These are phyloP conservation scores for Girardinichthys multiradiatus DNA, from an alignment of 2,113 vertebrate species.

Conservation along the genomic window DNA sequence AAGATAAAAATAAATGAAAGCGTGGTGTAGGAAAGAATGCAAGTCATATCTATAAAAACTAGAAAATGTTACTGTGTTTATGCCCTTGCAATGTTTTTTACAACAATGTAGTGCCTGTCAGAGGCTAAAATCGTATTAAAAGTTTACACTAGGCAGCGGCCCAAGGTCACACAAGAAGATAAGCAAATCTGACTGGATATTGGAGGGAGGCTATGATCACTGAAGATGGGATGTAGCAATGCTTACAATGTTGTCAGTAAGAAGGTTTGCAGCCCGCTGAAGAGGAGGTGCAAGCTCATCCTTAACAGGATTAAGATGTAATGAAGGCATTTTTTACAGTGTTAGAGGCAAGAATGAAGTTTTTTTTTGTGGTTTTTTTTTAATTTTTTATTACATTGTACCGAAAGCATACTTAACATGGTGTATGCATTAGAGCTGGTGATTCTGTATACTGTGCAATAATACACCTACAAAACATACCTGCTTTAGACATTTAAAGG, in stretches of 20 bases:
- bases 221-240: not conserved
- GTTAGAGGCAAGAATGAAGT: not conserved
- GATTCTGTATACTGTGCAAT: not conserved
- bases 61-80: not conserved
- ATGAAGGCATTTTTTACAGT: not conserved
- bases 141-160: not conserved
- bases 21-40: not conserved
- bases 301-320: not conserved
- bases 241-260: not conserved
- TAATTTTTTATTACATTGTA: not conserved
- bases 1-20: not conserved
- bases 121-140: not conserved
- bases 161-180: too few relatives aligned
- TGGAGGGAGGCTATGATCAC: not conserved
- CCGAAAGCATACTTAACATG: not conserved
- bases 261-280: not conserved
- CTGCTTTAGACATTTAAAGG: not conserved
- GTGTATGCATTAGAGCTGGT: not conserved
- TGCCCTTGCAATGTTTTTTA: not conserved
- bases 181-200: not conserved
- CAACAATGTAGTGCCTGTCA: not conserved
- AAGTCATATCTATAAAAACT: not conserved
- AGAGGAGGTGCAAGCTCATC: not conserved
- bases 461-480: too few relatives aligned
- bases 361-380: not conserved